Evolutionary conservation across 2,113 vertebrate species (phyloP), one percentile per base, ranked within the genome.

Genomic region (Perca fluviatilis): DNA sequence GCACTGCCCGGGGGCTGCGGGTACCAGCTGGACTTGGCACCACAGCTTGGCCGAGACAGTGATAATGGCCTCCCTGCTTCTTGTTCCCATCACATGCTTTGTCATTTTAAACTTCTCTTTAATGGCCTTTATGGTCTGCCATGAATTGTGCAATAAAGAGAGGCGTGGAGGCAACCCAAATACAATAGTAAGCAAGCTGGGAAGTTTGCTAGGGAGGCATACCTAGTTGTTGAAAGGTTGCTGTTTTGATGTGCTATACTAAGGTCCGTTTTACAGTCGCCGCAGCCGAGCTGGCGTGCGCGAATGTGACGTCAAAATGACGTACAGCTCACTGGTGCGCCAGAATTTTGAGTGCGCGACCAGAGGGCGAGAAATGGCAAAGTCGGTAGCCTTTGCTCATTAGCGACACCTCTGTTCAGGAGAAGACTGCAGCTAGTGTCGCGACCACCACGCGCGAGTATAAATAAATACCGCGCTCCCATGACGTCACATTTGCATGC

Each of bases 1-100:
- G 83, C 81, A 74, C 73, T 74, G 78, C 77, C 67, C 3, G 51
- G 74, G 53, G 77, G 74, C 19, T 11, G 70, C 3, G 77, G 81
- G 84, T 67, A 88, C 89, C 86, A 87, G 90, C 92, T 92, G 91
- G 89, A 90, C 79, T 53, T 87, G 88, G 78, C 86, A 85, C 79
- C 79, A 46, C 90, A 79, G 88, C 84, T 83, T 77, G 80, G 71
- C 79, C 58, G 51, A 83, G 83, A 86, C 60, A 5, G 73, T 61
- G 57, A 83, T 90, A 91, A 94, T 93, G 89, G 88, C 85, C 77
- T 93, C 76, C 51, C 77, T 47, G 63, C 74, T 65, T 86, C 78
- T 82, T 81, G 84, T 86, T 80, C 84, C 78, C 72, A 87, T 90
- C 69, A 53, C 86, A 85, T 56, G 64, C 82, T 88, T 86, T 92